Percentiles rank a stretch among this genome's conserved stretches.
These are phyloP conservation scores for Polypterus bichir DNA, from an alignment of 2,113 vertebrate species.

Conservation along the genomic window DNA sequence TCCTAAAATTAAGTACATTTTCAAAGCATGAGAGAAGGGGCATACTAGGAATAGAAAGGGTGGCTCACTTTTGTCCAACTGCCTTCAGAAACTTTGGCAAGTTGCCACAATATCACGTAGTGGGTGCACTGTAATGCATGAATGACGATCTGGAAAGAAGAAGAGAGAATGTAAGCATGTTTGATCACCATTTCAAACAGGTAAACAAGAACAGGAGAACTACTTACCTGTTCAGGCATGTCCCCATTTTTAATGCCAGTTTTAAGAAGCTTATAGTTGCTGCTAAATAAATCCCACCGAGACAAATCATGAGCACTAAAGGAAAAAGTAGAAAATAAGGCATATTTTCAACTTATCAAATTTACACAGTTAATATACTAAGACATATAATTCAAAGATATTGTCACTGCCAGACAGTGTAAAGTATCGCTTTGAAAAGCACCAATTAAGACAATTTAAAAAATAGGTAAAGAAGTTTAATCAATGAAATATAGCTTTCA, in stretches of 20 bases:
- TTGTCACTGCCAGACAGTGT: too few relatives aligned
- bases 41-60: not conserved
- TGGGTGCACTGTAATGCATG: constrained; percentile 96
- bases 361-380: too few relatives aligned
- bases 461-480: too few relatives aligned
- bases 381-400: too few relatives aligned
- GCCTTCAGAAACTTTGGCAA: constrained; percentile 88
- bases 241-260: constrained; percentile 96
- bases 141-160: constrained; percentile 78
- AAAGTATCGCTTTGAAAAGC: too few relatives aligned
- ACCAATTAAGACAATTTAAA: too few relatives aligned
- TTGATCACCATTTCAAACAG: too few relatives aligned
- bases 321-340: too few relatives aligned
- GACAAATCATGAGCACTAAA: constrained; percentile 90
- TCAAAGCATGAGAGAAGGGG: too few relatives aligned
- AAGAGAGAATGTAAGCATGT: constrained; percentile 7
- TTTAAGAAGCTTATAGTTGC: constrained; percentile 93
- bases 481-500: too few relatives aligned
- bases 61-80: constrained; percentile 76
- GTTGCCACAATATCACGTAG: constrained; percentile 93
- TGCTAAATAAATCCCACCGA: constrained; percentile 94
- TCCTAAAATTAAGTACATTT: too few relatives aligned
- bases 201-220: constrained; percentile 7
- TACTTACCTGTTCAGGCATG: constrained; percentile 91
- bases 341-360: too few relatives aligned